These are phyloP conservation scores for Thecophora atra DNA, from an alignment of 2,888 invertebrate species.

Conservation along the genomic window DNA sequence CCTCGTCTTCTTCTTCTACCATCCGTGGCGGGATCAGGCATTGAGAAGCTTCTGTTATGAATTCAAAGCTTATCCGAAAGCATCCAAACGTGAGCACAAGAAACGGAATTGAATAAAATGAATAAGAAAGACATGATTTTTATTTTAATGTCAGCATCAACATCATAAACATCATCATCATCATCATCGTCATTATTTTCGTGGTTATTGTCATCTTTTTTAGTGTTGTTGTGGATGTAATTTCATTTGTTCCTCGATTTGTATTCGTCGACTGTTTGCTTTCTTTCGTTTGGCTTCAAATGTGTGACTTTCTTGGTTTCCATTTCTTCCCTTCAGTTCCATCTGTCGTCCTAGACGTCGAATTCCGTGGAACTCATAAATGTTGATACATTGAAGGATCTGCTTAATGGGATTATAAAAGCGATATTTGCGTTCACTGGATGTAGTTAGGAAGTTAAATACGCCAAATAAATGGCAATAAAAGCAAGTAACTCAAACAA, in stretches of 20 bases:
- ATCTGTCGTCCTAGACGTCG: no score
- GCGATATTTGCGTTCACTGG: no score
- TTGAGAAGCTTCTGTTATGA: not conserved
- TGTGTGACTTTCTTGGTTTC: not conserved
- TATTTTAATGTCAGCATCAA: not conserved
- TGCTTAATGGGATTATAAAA: no score
- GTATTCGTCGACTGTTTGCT: constrained; percentile 7
- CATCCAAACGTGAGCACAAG: constrained; percentile 43
- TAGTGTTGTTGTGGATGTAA: not conserved
- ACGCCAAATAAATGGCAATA: no score
- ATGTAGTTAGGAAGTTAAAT: no score
- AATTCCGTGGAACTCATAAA: no score
- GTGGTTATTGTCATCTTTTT: constrained; percentile 15
- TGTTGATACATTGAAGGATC: no score
- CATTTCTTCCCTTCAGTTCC: not conserved
- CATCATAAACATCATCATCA: not conserved
- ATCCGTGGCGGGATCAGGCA: not conserved
- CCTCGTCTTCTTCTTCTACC: constrained; percentile 1
- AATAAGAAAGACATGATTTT: constrained; percentile 45
- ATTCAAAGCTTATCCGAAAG: constrained; percentile 10
- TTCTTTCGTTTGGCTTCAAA: not conserved
- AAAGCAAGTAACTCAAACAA: no score
- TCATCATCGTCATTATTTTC: no score
- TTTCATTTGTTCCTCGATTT: not conserved
- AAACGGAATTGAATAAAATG: constrained; percentile 51